phyloP scores from a whole-genome alignment of 2,888 invertebrate species.

The Sminthurides aquaticus region DNA sequence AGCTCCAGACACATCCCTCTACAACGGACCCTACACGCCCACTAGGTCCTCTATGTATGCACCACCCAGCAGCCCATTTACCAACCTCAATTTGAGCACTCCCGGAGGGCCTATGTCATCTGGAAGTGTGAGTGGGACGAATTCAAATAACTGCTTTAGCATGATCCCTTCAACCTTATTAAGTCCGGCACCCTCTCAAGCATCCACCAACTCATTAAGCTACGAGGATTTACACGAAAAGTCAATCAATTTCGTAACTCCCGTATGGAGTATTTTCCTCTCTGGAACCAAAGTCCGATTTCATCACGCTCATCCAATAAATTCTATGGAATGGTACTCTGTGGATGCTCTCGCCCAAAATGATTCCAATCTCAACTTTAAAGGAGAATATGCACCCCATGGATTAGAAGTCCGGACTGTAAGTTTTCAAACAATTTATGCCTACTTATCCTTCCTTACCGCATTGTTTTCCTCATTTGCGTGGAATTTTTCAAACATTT shows the following conservation, averaged over 20 bases:
- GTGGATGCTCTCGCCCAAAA: constrained; percentile 38
- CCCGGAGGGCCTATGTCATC: constrained; percentile 25
- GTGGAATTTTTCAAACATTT: too few species aligned
- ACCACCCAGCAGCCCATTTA: constrained; percentile 39
- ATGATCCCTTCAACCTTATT: constrained; percentile 44
- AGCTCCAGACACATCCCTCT: constrained; percentile 38
- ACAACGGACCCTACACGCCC: constrained; percentile 43
- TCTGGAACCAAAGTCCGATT: constrained; percentile 44
- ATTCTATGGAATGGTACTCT: constrained; percentile 40
- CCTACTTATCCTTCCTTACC: not conserved
- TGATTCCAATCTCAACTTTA: constrained; percentile 29
- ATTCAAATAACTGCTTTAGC: constrained; percentile 30
- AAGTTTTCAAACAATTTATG: constrained; percentile 15
- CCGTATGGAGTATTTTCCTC: constrained; percentile 49
- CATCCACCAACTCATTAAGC: constrained; percentile 44
- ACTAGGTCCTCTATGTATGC: constrained; percentile 39
- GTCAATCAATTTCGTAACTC: constrained; percentile 46
- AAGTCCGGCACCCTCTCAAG: constrained; percentile 46
- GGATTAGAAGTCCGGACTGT: constrained; percentile 44
- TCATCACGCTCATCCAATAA: constrained; percentile 29
- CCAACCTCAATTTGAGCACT: constrained; percentile 33
- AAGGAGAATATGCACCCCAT: constrained; percentile 45
- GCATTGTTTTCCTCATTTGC: not conserved
- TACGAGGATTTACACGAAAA: constrained; percentile 44
- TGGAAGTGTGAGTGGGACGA: constrained; percentile 12